Conservation (phyloP, 2,113 vertebrate species). For the Maccullochella peelii region DNA sequence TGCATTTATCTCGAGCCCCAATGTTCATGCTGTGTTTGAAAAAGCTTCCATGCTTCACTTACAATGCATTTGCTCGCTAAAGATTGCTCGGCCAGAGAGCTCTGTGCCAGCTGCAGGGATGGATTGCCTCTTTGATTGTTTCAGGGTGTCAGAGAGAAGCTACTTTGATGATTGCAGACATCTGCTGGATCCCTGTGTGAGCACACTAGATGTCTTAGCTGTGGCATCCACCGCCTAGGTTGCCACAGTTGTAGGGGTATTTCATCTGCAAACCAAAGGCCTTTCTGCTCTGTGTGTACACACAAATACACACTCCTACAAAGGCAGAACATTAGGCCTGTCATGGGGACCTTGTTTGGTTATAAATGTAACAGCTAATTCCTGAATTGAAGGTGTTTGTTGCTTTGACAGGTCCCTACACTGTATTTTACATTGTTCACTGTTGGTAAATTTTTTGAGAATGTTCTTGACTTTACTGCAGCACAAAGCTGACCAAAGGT, state of each 20-base stretch:
- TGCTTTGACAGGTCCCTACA: background rate
- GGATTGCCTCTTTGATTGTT: constrained; percentile 56
- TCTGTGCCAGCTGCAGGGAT: constrained; percentile 35
- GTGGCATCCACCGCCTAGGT: constrained; percentile 11
- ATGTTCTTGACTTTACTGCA: background rate
- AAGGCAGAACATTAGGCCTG: background rate
- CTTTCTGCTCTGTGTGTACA: background rate
- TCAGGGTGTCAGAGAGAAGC: constrained; percentile 34
- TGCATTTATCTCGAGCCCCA: background rate
- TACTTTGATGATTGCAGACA: constrained; percentile 54
- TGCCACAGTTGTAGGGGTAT: constrained; percentile 3
- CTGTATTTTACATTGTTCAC: background rate
- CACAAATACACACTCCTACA: background rate
- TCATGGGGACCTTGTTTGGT: background rate
- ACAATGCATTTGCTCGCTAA: constrained; percentile 1
- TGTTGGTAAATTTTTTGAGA: background rate
- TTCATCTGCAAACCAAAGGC: constrained; percentile 5
- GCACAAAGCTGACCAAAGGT: background rate
- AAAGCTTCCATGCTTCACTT: constrained; percentile 23
- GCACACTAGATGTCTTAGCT: constrained; percentile 14
- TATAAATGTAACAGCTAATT: background rate
- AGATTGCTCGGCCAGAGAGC: constrained; percentile 4
- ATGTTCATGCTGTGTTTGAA: background rate
- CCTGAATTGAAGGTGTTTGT: background rate
- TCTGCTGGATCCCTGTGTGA: constrained; percentile 46